Base-by-base conservation (phyloP, 2,797 vertebrate species). In the Margarornis squamiger region DNA sequence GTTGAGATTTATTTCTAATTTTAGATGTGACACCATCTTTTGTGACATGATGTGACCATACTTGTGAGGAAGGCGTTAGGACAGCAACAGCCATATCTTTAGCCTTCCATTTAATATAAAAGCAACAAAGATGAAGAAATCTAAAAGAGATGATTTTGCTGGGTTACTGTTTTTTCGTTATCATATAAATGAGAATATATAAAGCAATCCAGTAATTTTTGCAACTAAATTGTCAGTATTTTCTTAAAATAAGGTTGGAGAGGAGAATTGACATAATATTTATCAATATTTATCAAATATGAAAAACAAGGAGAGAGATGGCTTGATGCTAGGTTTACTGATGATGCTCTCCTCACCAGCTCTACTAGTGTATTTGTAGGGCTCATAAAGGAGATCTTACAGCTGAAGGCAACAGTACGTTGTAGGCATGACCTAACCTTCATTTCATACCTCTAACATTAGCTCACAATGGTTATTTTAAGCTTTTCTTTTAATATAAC, bases 1-100 rank as follows among this genome's bases (percentile, higher is more conserved):
- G 95, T 75, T 93, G 94, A 91, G 90, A 95, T 70, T 84, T 76
- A 63, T 67, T 95, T 95, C 96, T 96, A 93, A 96, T 90, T 95
- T 96, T 95, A 94, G 59, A 66, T 87, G 80, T 96, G 91, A 88
- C 88, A 88, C 88, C 48, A 73, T 86, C 66, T 93, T 97, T 92
- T 97, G 92, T 96, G 95, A 91, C 89, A 89, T 89, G 80, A 92
- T 87, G 72, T 94, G 83, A 88, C 77, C 52, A 61, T 66, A 57
- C 63, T 90, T 90, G 74, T 93, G 54, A 57, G 71, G 74, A 88
- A 74, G 51, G 55, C 7, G 38, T 63, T 84, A 55, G 88, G 63
- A 70, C 74, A 72, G 63, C 29, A 88, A 36, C 20, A 63, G 39
- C 66, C 19, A 1, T 85, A 39, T 86, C 52, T 92, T 80, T 51